Evolutionary conservation across 2,888 invertebrate genomes (phyloP), one percentile per base, ranked within the genome.

Genomic region (Psococerastis gibbosa): DNA sequence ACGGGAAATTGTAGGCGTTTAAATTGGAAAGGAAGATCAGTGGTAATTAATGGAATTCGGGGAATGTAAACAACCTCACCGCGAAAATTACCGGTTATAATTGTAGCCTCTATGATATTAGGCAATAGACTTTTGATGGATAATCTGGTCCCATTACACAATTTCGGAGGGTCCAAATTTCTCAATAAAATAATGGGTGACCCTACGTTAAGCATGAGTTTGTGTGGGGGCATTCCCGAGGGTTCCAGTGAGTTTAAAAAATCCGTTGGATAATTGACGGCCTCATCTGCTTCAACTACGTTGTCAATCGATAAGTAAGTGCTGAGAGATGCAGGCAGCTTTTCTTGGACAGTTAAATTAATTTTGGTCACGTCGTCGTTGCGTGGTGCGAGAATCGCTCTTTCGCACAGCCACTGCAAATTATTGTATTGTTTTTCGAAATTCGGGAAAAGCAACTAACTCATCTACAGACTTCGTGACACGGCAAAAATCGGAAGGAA

Each of bases 241-340:
- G 50, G 20, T 46, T 52, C 48, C 33, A 49, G 22, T 42, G 49
- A 53, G 46, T 57, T 55, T 17, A 46, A 45, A 23, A 47, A 49
- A 32, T 49, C 44, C 34, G 27, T 33, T 15, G 35, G 46, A 43
- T 35, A 45, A 22, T 38, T 46, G 6, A 32, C 27, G 16, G n/a
- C 34, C 13, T 48, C 20, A n/a, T 46, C 43, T 8, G 2, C 9
- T 23, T 45, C 35, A 3, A 42, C 33, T 22, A 50, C 43, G 6
- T 43, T 48, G 45, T 46, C 44, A 23, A 46, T 41, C 13, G 43
- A 43, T 35, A 45, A 43, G 38, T 44, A 45, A 22, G 11, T 31
- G 31, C n/a, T 9, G 9, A 11, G 9, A 11, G 23, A n/a, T 11
- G 41, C 41, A 5, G 41, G 27, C 16, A 44, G 11, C 17, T 3